A percentile compares a stretch with the other conserved stretches of the same genome.
Evolutionary conservation across 2,797 vertebrate species (phyloP).

Genomic region (Pithecia hirsuta): DNA sequence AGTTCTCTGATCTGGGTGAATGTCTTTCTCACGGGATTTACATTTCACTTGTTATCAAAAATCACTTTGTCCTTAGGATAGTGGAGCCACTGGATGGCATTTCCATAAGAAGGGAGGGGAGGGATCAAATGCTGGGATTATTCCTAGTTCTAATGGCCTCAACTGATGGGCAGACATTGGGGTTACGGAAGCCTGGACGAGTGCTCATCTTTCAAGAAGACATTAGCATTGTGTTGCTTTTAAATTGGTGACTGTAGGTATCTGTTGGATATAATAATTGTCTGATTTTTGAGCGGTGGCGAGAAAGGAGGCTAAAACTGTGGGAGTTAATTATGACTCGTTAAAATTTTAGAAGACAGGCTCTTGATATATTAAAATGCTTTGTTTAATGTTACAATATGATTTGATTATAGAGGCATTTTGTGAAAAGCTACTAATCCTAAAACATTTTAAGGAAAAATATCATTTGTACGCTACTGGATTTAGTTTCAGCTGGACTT

Average conservation of each 20-base stretch:
- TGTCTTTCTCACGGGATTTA: slow-evolving; percentile 86
- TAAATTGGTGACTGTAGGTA: slow-evolving; percentile 82
- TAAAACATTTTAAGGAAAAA: slow-evolving; percentile 76
- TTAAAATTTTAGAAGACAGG: slow-evolving; percentile 82
- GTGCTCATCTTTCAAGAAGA: slow-evolving; percentile 82
- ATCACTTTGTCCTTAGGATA: slow-evolving; percentile 84
- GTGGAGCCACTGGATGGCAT: slow-evolving; percentile 85
- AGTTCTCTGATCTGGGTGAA: slow-evolving; percentile 83
- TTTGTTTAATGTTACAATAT: slow-evolving; percentile 79
- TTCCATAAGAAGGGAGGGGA: slow-evolving; percentile 86
- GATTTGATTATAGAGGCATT: slow-evolving; percentile 73
- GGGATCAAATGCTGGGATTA: slow-evolving; percentile 86
- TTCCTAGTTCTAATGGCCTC: slow-evolving; percentile 82
- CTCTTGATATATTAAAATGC: slow-evolving; percentile 66
- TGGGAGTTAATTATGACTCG: slow-evolving; percentile 76
- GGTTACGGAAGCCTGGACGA: slow-evolving; percentile 84
- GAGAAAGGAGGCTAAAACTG: neutral
- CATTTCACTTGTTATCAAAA: slow-evolving; percentile 85
- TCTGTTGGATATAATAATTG: slow-evolving; percentile 83
- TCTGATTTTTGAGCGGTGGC: slow-evolving; percentile 65
- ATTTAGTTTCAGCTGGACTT: slow-evolving; percentile 70
- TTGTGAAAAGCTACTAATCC: slow-evolving; percentile 76
- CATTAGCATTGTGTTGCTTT: slow-evolving; percentile 81
- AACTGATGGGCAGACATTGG: slow-evolving; percentile 82
- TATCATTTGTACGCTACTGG: slow-evolving; percentile 61